A percentile compares a stretch with the other conserved stretches of the same genome.
Evolutionary conservation across 2,888 invertebrate genomes (phyloP).

Genomic region (Lissonota sp.): DNA sequence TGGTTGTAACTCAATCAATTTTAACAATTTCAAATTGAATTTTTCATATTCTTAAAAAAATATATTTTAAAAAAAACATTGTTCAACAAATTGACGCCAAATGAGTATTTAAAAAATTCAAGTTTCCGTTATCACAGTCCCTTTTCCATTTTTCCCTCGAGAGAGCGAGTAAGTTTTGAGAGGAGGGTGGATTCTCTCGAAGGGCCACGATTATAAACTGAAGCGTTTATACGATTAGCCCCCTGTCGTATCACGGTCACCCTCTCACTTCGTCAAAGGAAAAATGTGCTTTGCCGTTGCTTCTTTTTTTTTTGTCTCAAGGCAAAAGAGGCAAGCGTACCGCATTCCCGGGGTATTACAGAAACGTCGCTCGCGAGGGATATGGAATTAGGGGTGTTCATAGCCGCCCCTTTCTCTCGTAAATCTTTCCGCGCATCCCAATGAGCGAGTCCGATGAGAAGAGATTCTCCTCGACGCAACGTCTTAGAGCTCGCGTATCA

Average conservation of each 20-base stretch:
- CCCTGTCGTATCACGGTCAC: constrained; percentile 4
- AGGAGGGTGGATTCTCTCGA: constrained; percentile 10
- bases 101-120: constrained; percentile 15
- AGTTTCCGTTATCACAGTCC: not conserved
- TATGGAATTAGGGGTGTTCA: not conserved
- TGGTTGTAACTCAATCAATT: too few relatives aligned
- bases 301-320: constrained; percentile 25
- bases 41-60: not conserved
- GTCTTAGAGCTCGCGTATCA: constrained; percentile 72
- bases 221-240: constrained; percentile 54
- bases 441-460: constrained; percentile 57
- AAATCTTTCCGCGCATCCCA: constrained; percentile 40
- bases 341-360: constrained; percentile 49
- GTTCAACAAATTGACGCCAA: not conserved
- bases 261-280: constrained; percentile 39
- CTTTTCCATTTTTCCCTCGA: not conserved
- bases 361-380: constrained; percentile 5
- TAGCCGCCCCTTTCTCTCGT: constrained; percentile 34
- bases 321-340: constrained; percentile 25
- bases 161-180: not conserved
- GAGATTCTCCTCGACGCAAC: constrained; percentile 54
- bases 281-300: constrained; percentile 38
- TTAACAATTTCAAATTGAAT: too few relatives aligned
- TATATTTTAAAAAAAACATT: too few relatives aligned
- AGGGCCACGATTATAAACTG: constrained; percentile 49